Evolutionary conservation across 1,140 invertebrate species (phyloP), one percentile per base, ranked within the genome.

Genomic region (Eriocheir sinensis): DNA sequence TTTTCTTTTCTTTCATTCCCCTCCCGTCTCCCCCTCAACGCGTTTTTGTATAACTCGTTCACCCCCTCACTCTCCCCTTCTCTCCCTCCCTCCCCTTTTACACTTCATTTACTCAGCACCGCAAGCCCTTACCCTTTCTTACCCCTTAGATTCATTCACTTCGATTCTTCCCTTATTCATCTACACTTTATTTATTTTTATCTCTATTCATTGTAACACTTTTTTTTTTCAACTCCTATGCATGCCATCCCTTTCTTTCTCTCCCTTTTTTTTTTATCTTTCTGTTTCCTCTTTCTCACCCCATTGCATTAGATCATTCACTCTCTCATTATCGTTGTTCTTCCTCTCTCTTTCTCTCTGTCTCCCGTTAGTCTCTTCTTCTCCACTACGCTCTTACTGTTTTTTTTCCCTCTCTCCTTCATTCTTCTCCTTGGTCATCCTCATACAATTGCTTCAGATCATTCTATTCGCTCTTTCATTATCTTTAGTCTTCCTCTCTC

Each of bases 331-430:
- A 72, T n/a, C 60, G 12, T 72, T n/a, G 12, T 72, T 72, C n/a
- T 72, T n/a, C 12, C n/a, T 72, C 60, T 72, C 60, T 72, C 60
- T 72, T 72, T 72, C 60, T 72, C 60, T 72, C 60, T 72, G 12
- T 72, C 60, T 72, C 60, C n/a, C 60, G 12, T n/a, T 72, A 15
- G 12, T n/a, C n/a, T n/a, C n/a, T n/a, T 72, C 60, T 72, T n/a
- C n/a, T n/a, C n/a, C 60, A 15, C 60, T 72, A n/a, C n/a, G n/a
- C 60, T 72, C 60, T 72, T n/a, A 15, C 60, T 72, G 12, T 72
- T n/a, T 72, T n/a, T 72, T n/a, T 72, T n/a, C n/a, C 60, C n/a
- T n/a, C 12, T 72, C n/a, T 72, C 60, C 60, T 72, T 72, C n/a
- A 72, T n/a, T n/a, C 60, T 72, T 72, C 60, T 72, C 60, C n/a